Base-by-base conservation (phyloP, 2,888 invertebrate species). In the Gastracanthus pulcherrimus region DNA sequence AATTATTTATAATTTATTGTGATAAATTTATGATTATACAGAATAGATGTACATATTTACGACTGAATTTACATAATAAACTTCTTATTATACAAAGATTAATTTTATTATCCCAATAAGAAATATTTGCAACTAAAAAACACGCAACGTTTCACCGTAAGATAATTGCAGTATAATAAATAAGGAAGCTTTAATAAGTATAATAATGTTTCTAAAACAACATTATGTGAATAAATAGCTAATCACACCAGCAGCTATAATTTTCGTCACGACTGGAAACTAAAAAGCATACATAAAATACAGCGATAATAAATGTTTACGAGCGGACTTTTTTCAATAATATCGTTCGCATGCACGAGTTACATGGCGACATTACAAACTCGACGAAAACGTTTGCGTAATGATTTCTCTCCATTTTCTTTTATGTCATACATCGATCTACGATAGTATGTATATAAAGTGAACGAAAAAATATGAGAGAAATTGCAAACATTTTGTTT, bases 241-340 rank as follows among this genome's bases (percentile, higher is more conserved):
- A 69, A 31, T 74, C 34, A 26, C 34, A 29, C 19, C 29, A 67
- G 36, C 16, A 16, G 19, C 36, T 58, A 69, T 69, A 76, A 58
- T 41, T 76, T 58, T 23, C 55, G 1, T 29, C 45, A 9, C 58
- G 29, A 29, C 38, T 60, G 38, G 34, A 58, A 51, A 41, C 29
- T n/a, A 66, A 31, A 3, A 34, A 38, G n/a, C 23, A 19, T 60
- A 16, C 31, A 38, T 29, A 58, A 78, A 55, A 26, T 23, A 31
- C 36, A n/a, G 36, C 58, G 67, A 48, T 79, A 72, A 60, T 69
- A 80, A 80, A 69, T 80, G 36, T 74, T 67, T 74, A 80, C 45
- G 67, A 74, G 36, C 45, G 41, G 34, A 7, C 36, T 67, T 69
- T 80, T 72, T 74, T 66, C 6, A 36, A 67, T 41, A 71, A 72